Evolutionary conservation across 2,888 invertebrate species (phyloP), one percentile per base, ranked within the genome.

Genomic region (Sinelater perroti): DNA sequence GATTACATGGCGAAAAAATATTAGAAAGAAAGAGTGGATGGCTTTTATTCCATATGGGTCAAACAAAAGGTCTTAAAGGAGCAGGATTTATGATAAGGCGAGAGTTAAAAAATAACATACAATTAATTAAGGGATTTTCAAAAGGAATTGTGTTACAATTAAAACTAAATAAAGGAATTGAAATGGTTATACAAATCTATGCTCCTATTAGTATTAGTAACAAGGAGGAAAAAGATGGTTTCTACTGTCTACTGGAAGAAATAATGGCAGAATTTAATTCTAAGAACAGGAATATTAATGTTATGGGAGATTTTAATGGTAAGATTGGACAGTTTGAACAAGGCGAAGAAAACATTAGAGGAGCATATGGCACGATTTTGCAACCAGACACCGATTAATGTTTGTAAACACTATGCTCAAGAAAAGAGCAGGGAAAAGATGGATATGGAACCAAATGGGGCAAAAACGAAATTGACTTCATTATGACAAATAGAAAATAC

Each of bases 361-460:
- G 13, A 13, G 4, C 16, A 33, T 33, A 33, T 13, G 3, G 33
- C 14, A 14, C 4, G 33, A 33, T 2, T 33, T 13, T 33, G 14
- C 33, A 11, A 16, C 14, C 16, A 33, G 33, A 33, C 11, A 33
- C 2, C 2, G 14, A 13, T 8, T 33, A 33, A 3, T 13, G 3
- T 14, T 33, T 14, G 14, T 4, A 33, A 33, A 33, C 8, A 33
- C 13, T 11, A 13, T 33, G 14, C 16, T 33, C 16, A 33, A 33
- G 10, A 33, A 13, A 33, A 10, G 14, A 13, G 8, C 2, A 33
- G 33, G 33, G 14, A 33, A 8, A 13, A 33, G 14, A 13, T 33
- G 33, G 33, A 33, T 8, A 13, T 13, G 33, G 33, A 30, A 30
- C n/a, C n/a, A n/a, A n/a, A n/a, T n/a, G n/a, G n/a, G n/a, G n/a